Percentiles rank a stretch among this genome's conserved stretches.
phyloP scores from a whole-genome alignment of 2,113 vertebrate genomes.

The Cephalophus harveyi region DNA sequence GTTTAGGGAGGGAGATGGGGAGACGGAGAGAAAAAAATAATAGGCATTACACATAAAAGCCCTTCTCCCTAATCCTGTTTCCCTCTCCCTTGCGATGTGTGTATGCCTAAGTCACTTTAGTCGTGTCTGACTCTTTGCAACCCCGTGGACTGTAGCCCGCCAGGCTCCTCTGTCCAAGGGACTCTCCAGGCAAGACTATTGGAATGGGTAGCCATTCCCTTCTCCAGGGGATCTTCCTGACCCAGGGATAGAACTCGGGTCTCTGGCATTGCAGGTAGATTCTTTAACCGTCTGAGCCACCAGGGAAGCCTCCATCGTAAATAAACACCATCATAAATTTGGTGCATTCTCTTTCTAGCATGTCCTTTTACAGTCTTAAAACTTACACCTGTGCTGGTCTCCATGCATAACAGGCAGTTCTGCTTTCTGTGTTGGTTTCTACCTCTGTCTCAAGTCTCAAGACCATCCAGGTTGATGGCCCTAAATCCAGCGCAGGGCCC shows the following conservation, averaged over 20 bases:
- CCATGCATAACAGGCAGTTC: neutral
- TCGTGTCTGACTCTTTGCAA: neutral
- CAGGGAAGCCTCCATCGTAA: neutral
- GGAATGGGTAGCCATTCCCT: neutral
- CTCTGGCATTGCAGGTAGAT: neutral
- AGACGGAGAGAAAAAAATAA: neutral
- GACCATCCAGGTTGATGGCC: neutral
- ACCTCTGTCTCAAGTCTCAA: neutral
- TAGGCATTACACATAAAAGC: neutral
- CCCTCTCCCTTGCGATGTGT: neutral
- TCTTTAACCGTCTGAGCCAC: neutral
- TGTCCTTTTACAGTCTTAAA: neutral
- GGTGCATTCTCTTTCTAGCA: neutral
- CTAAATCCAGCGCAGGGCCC: neutral
- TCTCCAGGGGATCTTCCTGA: neutral
- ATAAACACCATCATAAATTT: neutral
- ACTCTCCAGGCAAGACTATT: neutral
- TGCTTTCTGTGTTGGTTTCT: neutral
- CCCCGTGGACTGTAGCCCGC: neutral
- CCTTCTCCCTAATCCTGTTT: neutral
- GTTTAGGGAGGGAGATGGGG: neutral
- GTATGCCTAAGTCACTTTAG: neutral
- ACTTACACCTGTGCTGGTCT: neutral
- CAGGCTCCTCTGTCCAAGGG: neutral
- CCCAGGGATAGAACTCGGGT: neutral